Evolutionary conservation across 1,140 invertebrate genomes (phyloP), one percentile per base, ranked within the genome.

Genomic region (Ladona fulva): DNA sequence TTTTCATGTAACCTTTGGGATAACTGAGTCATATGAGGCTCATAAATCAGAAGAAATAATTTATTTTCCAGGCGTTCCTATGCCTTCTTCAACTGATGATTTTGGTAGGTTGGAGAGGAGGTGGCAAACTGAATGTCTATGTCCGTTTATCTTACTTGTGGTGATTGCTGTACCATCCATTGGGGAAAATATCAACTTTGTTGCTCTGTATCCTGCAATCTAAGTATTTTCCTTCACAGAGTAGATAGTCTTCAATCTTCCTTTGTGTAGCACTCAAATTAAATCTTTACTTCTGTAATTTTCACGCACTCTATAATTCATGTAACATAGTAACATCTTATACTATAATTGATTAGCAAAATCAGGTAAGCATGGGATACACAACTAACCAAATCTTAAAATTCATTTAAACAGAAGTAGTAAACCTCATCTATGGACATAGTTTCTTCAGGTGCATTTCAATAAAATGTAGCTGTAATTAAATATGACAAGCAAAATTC

Each of bases 41-140:
- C 52, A 66, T 66, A 66, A 66, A 66, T 22, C 16, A 66, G n/a
- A 66, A 66, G 52, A 66, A 37, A 19, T 66, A 22, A 66, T 66
- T 66, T 66, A 16, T 66, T 66, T 66, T 66, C 52, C 52, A 66
- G 52, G 52, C n/a, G 52, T 66, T 66, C 52, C 52, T 22, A 66
- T 66, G 52, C 52, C 52, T 19, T 6, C 52, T 19, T 22, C 52
- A 66, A 66, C 52, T 16, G 52, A 66, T 66, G 52, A 66, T 66
- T 66, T 66, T 66, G 52, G 52, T 66, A 66, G 52, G 52, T 66
- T 66, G 52, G n/a, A 66, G 52, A 66, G 52, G n/a, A 66, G 3
- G n/a, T 19, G 52, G 52, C 3, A 19, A 66, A 37, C 29, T 37
- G 16, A 66, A 22, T 66, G 52, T 22, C 52, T 66, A 19, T 19